phyloP scores from a whole-genome alignment of 37 sponge, comb jelly and placozoan genomes.

The Crambe crambe region DNA sequence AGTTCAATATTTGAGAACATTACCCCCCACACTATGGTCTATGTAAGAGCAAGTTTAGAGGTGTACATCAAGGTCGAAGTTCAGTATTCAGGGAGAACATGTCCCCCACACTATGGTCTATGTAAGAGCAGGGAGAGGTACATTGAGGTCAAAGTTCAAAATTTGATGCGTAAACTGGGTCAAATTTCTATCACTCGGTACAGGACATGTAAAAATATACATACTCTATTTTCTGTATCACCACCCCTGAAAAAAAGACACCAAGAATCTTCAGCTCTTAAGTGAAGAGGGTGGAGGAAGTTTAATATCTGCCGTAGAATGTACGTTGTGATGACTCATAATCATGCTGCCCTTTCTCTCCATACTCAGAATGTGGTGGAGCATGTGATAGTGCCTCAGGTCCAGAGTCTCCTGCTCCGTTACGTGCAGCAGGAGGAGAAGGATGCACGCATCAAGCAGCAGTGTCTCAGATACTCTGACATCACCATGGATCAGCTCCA shows the following conservation, averaged over 20 bases:
- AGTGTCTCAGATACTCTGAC: constrained; percentile 23
- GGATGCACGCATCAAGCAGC: constrained; percentile 18
- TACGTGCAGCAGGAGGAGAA: constrained; percentile 24
- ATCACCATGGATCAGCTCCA: constrained; percentile 46
- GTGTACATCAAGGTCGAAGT: neutral
- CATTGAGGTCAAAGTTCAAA: neutral
- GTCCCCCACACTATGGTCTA: constrained; percentile 4
- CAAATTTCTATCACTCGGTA: neutral
- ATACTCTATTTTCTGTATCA: too few species aligned
- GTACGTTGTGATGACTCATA: too few species aligned
- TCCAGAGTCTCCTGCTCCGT: constrained; percentile 13
- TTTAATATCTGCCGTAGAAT: too few species aligned
- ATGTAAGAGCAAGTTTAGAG: constrained; percentile 25
- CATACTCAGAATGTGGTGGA: constrained; percentile 42
- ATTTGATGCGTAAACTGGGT: neutral
- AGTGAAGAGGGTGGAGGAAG: too few species aligned
- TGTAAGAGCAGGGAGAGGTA: neutral
- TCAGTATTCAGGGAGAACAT: constrained; percentile 34
- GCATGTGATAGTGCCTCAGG: constrained; percentile 35
- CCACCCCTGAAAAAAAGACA: too few species aligned
- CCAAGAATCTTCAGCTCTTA: too few species aligned
- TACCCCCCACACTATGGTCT: constrained; percentile 18
- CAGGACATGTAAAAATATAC: neutral
- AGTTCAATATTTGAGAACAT: constrained; percentile 16
- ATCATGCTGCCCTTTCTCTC: too few species aligned